Base-by-base conservation (phyloP, 37 sponge, comb jelly and placozoan genomes). In the Geodia barretti region DNA sequence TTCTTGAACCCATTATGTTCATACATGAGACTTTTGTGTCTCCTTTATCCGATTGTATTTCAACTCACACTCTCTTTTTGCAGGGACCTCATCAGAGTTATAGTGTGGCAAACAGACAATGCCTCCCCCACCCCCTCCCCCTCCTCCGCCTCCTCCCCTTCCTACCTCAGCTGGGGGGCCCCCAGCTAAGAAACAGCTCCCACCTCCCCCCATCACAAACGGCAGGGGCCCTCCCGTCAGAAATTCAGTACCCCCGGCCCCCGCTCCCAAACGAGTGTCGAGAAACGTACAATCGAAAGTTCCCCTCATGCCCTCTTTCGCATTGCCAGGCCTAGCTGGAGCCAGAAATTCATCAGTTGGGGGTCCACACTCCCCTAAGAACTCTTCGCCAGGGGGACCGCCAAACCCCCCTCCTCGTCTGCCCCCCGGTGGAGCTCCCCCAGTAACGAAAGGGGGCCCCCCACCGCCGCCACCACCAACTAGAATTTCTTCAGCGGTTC, bases 101-200 rank as follows among this genome's bases (percentile, higher is more conserved):
- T n/a, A n/a, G n/a, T n/a, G n/a, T n/a, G n/a, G n/a, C n/a, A n/a
- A n/a, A n/a, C n/a, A 24, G 1, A 38, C 60, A 25, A 59, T 29
- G 37, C 59, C 70, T 7, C 70, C 78, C 34, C 78, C 79, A 11
- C 78, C 78, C 39, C 78, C 78, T 60, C 78, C 78, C n/a, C 78
- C 78, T 7, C 79, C 79, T 3, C 79, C 79, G 1, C 79, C 79
- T 42, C 79, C 66, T 4, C 79, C 77, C 65, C 30, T 64, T 7
- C 65, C 66, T 28, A 64, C 9, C 66, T 23, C 24, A 8, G 26
- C 23, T 28, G 66, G 30, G 30, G 24, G 30, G 30, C n/a, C 26
- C 30, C 24, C 30, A 24, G n/a, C 19, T 24, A n/a, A 8, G 4
- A 64, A 29, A 28, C 5, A 29, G 14, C 14, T 47, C 14, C 54